Evolutionary conservation across 92 coral and sea anemone species (phyloP).

Genomic region (Actinernus sp.): DNA sequence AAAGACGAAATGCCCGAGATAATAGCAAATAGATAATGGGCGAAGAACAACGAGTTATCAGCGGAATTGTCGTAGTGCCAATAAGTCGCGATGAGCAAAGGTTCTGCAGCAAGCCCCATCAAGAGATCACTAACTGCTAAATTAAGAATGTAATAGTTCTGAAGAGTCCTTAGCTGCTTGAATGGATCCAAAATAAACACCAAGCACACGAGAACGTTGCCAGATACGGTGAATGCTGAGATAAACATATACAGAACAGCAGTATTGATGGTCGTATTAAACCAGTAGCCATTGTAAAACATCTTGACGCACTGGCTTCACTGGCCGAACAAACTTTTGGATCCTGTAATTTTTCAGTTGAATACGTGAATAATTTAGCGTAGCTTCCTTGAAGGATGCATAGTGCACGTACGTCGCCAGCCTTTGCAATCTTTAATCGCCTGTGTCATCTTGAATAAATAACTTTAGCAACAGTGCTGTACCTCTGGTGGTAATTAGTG

Average conservation of each 20-base stretch:
- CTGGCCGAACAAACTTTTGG: too few relatives aligned
- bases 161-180: slow-evolving; percentile 33
- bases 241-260: slow-evolving; percentile 18
- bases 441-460: too few relatives aligned
- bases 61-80: slow-evolving; percentile 15
- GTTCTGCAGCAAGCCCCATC: slow-evolving; percentile 37
- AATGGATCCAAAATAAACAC: slow-evolving; percentile 27
- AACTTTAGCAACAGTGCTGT: too few relatives aligned
- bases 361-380: too few relatives aligned
- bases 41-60: slow-evolving; percentile 33
- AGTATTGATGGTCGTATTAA: slow-evolving; percentile 15
- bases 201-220: slow-evolving; percentile 18
- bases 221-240: slow-evolving; percentile 20
- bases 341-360: too few relatives aligned
- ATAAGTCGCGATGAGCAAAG: slow-evolving; percentile 23
- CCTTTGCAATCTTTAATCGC: too few relatives aligned
- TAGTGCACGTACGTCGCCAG: too few relatives aligned
- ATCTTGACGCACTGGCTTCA: too few relatives aligned
- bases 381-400: too few relatives aligned
- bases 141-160: slow-evolving; percentile 26
- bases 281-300: slow-evolving; percentile 48
- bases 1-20: slow-evolving; percentile 44
- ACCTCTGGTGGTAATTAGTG: too few relatives aligned
- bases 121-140: slow-evolving; percentile 23
- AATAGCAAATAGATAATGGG: slow-evolving; percentile 35